Evolutionary conservation across 2,797 vertebrate species (phyloP).

Genomic region (Aeoliscus strigatus): DNA sequence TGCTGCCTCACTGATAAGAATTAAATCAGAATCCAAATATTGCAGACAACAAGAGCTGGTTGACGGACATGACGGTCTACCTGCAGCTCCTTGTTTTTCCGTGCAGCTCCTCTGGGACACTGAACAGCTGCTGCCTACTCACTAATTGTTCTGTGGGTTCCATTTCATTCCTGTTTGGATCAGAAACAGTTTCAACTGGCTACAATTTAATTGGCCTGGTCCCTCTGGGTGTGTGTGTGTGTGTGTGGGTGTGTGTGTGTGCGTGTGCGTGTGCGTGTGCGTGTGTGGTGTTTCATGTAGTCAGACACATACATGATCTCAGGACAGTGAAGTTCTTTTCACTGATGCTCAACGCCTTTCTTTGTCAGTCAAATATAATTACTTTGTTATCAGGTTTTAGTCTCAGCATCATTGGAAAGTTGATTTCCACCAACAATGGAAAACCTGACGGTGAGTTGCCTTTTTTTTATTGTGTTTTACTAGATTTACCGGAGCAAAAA

Average conservation of each 20-base stretch:
- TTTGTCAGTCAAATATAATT: no score
- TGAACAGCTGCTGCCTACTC: constrained; percentile 54
- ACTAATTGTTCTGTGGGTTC: constrained; percentile 49
- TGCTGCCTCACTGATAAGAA: no score
- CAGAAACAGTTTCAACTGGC: constrained; percentile 53
- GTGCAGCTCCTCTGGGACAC: constrained; percentile 26
- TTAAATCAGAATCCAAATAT: no score
- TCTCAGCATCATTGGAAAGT: constrained; percentile 5
- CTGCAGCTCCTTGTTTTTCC: constrained; percentile 49
- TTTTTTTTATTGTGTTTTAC: background rate
- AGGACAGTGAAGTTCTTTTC: constrained; percentile 29
- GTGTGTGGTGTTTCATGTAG: constrained; percentile 44
- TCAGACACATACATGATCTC: constrained; percentile 47
- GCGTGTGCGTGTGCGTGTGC: no score
- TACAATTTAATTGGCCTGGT: constrained; percentile 68
- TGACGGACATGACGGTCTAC: no score
- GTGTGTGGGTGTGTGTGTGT: no score
- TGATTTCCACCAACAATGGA: constrained; percentile 55
- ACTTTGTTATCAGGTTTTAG: constrained; percentile 15
- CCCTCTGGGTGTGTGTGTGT: no score
- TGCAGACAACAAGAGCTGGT: no score
- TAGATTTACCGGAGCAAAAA: background rate
- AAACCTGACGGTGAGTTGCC: constrained; percentile 69
- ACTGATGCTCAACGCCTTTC: no score
- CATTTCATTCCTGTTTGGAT: constrained; percentile 47